Evolutionary conservation across 1,140 invertebrate genomes (phyloP).

Genomic region (Pteromalus puparum): DNA sequence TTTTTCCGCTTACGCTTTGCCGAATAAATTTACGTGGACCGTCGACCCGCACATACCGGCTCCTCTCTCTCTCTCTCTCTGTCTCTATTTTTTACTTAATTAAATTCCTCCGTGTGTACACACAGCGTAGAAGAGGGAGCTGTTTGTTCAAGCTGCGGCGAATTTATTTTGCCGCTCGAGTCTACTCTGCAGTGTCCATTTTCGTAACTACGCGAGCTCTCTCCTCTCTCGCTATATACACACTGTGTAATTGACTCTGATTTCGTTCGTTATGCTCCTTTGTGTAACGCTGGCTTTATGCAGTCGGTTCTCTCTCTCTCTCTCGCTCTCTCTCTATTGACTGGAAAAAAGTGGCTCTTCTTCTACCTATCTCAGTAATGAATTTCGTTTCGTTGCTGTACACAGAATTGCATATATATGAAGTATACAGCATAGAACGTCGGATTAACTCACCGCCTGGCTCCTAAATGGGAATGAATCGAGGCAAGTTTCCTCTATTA

Average conservation of each 20-base stretch:
- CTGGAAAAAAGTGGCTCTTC: neutral
- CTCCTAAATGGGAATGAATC: constrained; percentile 60
- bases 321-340: neutral
- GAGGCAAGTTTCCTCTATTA: constrained; percentile 62
- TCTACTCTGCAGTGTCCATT: neutral
- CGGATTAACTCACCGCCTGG: constrained; percentile 56
- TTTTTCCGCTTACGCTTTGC: neutral
- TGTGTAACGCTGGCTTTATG: neutral
- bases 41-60: neutral
- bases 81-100: constrained; percentile 1
- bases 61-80: neutral
- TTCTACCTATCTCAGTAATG: neutral
- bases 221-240: neutral
- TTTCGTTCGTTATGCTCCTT: constrained; percentile 6
- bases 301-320: neutral
- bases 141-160: constrained; percentile 3
- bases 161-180: neutral
- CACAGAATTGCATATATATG: neutral
- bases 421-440: neutral
- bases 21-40: neutral
- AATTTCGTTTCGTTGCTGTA: neutral
- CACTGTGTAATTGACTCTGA: neutral
- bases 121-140: neutral
- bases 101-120: neutral
- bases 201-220: neutral